A percentile compares a stretch with the other conserved stretches of the same genome.
These are phyloP conservation scores for Ferrisia virgata DNA, from an alignment of 2,888 invertebrate genomes.

Conservation along the genomic window DNA sequence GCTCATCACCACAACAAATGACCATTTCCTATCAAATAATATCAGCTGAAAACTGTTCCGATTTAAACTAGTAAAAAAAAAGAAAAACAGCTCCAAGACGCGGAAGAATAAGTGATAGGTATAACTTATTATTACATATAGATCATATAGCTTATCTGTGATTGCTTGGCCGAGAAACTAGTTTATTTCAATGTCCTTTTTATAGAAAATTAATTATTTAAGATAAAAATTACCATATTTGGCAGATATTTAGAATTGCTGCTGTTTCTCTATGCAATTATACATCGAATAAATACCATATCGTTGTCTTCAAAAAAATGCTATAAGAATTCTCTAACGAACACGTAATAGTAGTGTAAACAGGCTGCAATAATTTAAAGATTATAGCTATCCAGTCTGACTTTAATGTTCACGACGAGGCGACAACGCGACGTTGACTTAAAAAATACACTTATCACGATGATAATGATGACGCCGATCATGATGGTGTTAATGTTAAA, in stretches of 20 bases:
- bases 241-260: conserved; percentile 9
- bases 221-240: conserved; percentile 25
- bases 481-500: background rate
- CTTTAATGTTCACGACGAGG: background rate
- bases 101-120: background rate
- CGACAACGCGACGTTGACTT: background rate
- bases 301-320: conserved; percentile 2
- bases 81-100: background rate
- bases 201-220: conserved; percentile 10
- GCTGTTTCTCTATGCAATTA: background rate
- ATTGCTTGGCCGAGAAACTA: background rate
- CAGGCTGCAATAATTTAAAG: background rate
- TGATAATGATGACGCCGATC: background rate
- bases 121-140: too few relatives aligned
- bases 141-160: too few relatives aligned
- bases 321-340: background rate
- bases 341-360: too few relatives aligned
- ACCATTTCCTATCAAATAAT: background rate
- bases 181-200: conserved; percentile 21
- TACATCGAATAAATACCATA: background rate
- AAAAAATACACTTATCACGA: background rate
- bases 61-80: too few relatives aligned
- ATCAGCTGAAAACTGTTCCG: too few relatives aligned
- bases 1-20: too few relatives aligned
- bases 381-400: background rate